Evolutionary conservation across 1,140 invertebrate species (phyloP).

Genomic region (Drosophila setifemur): DNA sequence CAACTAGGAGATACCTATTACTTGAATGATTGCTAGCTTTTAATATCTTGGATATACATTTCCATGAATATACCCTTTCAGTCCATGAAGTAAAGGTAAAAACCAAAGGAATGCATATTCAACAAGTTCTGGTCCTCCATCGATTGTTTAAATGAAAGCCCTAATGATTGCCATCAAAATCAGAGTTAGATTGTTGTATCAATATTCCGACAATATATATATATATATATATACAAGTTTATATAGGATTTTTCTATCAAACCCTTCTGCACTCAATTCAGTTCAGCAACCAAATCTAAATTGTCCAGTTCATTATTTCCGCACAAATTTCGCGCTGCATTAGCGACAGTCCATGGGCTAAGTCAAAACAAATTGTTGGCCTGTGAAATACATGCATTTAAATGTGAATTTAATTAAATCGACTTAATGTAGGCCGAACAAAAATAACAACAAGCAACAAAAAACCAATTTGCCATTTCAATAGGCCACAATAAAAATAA

Average conservation of each 20-base stretch:
- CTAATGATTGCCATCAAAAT: not conserved
- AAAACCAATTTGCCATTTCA: conserved; percentile 31
- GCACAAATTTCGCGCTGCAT: conserved; percentile 1
- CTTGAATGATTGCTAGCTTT: no score
- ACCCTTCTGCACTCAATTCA: not conserved
- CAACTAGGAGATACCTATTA: no score
- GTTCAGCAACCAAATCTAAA: not conserved
- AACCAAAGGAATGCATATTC: conserved; percentile 32
- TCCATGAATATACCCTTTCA: no score
- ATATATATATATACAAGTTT: no score
- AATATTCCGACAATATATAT: no score
- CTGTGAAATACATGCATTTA: conserved; percentile 25
- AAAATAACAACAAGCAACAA: not conserved
- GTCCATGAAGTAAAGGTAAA: not conserved
- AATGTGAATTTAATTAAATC: conserved; percentile 47
- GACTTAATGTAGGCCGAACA: conserved; percentile 11
- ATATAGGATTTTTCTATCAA: no score
- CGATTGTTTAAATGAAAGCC: conserved; percentile 16
- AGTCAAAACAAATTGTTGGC: conserved; percentile 20
- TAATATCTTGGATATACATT: no score
- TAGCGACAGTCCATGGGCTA: not conserved
- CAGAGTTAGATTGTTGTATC: not conserved
- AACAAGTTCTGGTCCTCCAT: conserved; percentile 42
- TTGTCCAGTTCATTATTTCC: conserved; percentile 17
- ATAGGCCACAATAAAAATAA: conserved; percentile 21